Conservation (phyloP, 2,113 vertebrate species). For the Boulengeromyrus knoepffleri region DNA sequence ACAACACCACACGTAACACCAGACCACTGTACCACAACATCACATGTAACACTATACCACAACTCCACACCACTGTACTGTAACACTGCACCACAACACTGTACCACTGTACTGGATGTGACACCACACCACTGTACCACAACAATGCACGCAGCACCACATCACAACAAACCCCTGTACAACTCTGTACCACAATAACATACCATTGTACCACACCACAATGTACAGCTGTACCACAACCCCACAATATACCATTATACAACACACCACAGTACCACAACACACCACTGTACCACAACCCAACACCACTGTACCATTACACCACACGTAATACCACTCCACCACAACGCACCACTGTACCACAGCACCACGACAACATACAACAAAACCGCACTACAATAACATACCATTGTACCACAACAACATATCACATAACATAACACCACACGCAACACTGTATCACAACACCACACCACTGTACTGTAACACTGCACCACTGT, state of each 20-base stretch:
- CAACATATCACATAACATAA: too few relatives aligned
- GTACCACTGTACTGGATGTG: background rate
- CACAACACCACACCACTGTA: background rate
- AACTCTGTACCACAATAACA: background rate
- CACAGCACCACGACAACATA: background rate
- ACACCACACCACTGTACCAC: background rate
- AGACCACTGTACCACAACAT: background rate
- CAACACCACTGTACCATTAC: background rate
- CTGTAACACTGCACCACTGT: background rate
- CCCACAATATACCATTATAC: background rate
- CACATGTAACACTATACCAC: background rate
- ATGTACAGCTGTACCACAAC: background rate
- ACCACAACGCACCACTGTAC: background rate
- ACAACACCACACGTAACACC: background rate
- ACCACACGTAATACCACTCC: background rate
- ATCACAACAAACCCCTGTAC: background rate
- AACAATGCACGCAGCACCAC: background rate
- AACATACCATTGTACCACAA: background rate
- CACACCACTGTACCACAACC: background rate
- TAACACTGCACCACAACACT: background rate
- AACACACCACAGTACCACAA: background rate
- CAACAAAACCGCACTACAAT: background rate
- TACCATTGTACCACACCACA: background rate
- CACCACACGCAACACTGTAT: background rate
- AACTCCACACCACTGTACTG: background rate